These are phyloP conservation scores for Plestiodon gilberti DNA, from an alignment of 2,113 vertebrate species.

Conservation along the genomic window DNA sequence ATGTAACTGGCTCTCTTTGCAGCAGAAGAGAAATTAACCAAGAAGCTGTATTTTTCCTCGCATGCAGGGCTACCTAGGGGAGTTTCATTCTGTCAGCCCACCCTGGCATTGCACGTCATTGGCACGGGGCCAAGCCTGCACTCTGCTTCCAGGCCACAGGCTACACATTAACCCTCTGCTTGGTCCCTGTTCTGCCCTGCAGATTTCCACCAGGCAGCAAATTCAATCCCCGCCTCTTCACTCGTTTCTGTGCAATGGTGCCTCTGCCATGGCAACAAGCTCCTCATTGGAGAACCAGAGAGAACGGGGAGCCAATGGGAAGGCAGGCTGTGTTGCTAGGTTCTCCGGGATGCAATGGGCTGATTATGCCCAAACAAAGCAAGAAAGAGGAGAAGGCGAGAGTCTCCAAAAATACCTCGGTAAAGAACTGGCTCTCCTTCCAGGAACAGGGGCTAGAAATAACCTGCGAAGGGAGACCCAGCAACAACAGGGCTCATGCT, in stretches of 20 bases:
- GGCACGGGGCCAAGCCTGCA: slow-evolving; percentile 31
- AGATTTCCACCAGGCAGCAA: slow-evolving; percentile 72
- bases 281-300: slow-evolving; percentile 84
- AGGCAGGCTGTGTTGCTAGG: slow-evolving; percentile 91
- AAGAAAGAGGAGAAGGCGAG: slow-evolving; percentile 69
- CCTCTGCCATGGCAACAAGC: slow-evolving; percentile 89
- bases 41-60: slow-evolving; percentile 14
- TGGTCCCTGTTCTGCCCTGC: slow-evolving; percentile 29
- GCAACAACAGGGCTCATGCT: slow-evolving; percentile 30
- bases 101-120: slow-evolving; percentile 19
- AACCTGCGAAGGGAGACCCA: slow-evolving; percentile 50
- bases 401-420: slow-evolving; percentile 60
- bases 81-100: slow-evolving; percentile 32
- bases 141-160: slow-evolving; percentile 38
- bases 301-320: slow-evolving; percentile 81
- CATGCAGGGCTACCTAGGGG: slow-evolving; percentile 38
- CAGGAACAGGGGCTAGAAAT: slow-evolving; percentile 74
- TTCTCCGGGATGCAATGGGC: slow-evolving; percentile 90
- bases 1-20: slow-evolving; percentile 18
- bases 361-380: slow-evolving; percentile 85
- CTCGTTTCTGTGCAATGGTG: slow-evolving; percentile 79
- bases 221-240: slow-evolving; percentile 67
- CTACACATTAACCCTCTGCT: slow-evolving; percentile 28
- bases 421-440: slow-evolving; percentile 56
- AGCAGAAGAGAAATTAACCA: slow-evolving; percentile 21